Conservation (phyloP, 2,797 vertebrate genomes). For the Chiroxiphia lanceolata region DNA sequence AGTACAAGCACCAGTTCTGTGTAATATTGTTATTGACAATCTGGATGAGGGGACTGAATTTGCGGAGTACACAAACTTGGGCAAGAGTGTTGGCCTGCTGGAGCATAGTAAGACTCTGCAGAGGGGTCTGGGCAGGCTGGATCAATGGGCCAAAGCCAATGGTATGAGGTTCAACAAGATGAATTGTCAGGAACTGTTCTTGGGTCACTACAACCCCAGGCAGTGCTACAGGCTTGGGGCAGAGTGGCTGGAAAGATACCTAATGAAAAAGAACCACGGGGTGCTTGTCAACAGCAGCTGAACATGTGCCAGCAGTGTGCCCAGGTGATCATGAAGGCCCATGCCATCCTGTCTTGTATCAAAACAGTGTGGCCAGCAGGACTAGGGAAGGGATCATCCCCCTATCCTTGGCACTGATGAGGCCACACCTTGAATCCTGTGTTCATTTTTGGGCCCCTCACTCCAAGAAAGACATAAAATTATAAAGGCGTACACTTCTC, state of each 20-base stretch:
- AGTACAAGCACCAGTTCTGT: background rate
- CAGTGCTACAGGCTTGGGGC: rapidly evolving
- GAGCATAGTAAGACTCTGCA: background rate
- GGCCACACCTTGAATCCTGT: background rate
- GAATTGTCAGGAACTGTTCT: rapidly evolving
- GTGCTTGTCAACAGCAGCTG: rapidly evolving
- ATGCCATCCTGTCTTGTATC: background rate
- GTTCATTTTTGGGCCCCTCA: background rate
- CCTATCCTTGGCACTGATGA: background rate
- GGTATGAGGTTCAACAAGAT: background rate
- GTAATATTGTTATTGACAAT: background rate
- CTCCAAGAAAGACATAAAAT: background rate
- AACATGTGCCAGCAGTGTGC: background rate
- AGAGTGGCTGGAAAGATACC: background rate
- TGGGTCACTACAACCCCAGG: background rate
- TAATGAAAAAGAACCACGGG: rapidly evolving
- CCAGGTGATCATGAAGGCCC: too few relatives aligned
- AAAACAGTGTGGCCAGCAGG: background rate
- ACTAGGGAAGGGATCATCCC: background rate
- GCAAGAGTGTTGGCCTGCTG: too few relatives aligned
- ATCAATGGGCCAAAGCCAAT: rapidly evolving
- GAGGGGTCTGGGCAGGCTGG: background rate
- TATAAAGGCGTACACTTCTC: background rate
- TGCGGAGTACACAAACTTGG: background rate
- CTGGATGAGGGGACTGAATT: background rate